Percentiles rank a stretch among this genome's conserved stretches.
These are phyloP conservation scores for Coranthus polyacanthus DNA, from an alignment of 2,797 vertebrate genomes.

Conservation along the genomic window DNA sequence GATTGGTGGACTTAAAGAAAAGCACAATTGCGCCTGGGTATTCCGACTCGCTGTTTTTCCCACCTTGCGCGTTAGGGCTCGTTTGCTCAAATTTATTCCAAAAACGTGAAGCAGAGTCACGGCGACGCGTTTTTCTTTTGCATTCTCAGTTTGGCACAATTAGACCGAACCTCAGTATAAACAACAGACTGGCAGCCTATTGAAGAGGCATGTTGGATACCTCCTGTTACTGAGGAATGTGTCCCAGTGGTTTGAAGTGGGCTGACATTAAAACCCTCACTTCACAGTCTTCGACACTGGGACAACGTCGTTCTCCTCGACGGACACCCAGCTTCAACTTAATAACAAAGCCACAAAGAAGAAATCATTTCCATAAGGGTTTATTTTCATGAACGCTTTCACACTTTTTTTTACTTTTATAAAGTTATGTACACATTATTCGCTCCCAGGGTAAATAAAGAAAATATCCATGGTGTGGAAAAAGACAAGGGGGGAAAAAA, in stretches of 20 bases:
- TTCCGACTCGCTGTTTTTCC: constrained; percentile 2
- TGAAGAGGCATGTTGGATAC: constrained; percentile 34
- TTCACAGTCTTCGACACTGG: no score
- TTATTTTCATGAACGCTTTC: constrained; percentile 82
- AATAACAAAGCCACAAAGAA: constrained; percentile 24
- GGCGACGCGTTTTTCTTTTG: neutral
- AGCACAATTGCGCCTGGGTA: constrained; percentile 26
- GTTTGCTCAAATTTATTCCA: neutral
- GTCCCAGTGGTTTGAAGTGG: constrained; percentile 46
- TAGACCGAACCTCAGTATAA: constrained; percentile 10
- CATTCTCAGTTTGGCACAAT: neutral
- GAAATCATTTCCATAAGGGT: constrained; percentile 60
- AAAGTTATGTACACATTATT: constrained; percentile 85
- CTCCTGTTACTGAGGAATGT: constrained; percentile 58
- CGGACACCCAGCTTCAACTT: no score
- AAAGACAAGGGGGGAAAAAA: constrained; percentile 16
- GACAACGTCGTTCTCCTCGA: no score
- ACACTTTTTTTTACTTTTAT: constrained; percentile 80
- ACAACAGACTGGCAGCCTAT: constrained; percentile 19
- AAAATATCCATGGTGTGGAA: constrained; percentile 64
- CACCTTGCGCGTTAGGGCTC: neutral
- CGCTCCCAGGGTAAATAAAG: constrained; percentile 78
- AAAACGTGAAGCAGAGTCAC: neutral
- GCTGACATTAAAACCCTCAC: constrained; percentile 9
- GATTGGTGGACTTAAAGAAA: constrained; percentile 32